phyloP scores from a whole-genome alignment of 2,888 invertebrate genomes.

The Petrolisthes manimaculis region DNA sequence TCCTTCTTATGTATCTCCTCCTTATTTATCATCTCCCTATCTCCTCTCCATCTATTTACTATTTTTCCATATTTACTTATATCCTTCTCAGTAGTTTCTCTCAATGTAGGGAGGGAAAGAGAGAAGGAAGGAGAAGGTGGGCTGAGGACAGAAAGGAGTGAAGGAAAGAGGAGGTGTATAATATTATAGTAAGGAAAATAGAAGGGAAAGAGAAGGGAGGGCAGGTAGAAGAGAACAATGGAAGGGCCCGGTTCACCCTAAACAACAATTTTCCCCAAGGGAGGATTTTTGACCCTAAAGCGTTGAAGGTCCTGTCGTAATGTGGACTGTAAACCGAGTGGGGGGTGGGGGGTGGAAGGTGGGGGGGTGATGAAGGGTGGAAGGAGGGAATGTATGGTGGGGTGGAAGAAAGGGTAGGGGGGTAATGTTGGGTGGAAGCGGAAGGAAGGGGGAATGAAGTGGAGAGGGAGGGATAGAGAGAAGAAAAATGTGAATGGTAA shows the following conservation, averaged over 20 bases:
- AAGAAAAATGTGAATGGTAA: too few species aligned
- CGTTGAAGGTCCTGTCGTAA: background rate
- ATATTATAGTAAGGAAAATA: background rate
- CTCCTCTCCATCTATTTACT: background rate
- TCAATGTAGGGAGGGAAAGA: background rate
- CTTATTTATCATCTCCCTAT: background rate
- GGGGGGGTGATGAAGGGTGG: background rate
- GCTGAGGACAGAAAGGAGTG: background rate
- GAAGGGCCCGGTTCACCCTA: too few species aligned
- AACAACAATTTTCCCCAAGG: background rate
- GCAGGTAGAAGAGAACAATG: background rate
- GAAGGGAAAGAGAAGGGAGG: background rate
- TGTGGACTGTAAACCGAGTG: background rate
- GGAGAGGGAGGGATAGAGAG: too few species aligned
- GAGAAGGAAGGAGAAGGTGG: background rate
- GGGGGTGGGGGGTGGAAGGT: background rate
- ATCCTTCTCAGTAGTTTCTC: background rate
- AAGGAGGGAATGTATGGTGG: too few species aligned
- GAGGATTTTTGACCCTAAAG: background rate
- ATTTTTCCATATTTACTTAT: background rate
- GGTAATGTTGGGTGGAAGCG: too few species aligned
- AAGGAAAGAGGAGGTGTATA: background rate
- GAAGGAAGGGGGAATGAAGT: too few species aligned
- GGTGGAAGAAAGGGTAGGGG: too few species aligned
- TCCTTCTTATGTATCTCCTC: background rate